Percentiles rank a stretch among this genome's conserved stretches.
Evolutionary conservation across 2,797 vertebrate species (phyloP).

Genomic region (Darevskia nairensis): DNA sequence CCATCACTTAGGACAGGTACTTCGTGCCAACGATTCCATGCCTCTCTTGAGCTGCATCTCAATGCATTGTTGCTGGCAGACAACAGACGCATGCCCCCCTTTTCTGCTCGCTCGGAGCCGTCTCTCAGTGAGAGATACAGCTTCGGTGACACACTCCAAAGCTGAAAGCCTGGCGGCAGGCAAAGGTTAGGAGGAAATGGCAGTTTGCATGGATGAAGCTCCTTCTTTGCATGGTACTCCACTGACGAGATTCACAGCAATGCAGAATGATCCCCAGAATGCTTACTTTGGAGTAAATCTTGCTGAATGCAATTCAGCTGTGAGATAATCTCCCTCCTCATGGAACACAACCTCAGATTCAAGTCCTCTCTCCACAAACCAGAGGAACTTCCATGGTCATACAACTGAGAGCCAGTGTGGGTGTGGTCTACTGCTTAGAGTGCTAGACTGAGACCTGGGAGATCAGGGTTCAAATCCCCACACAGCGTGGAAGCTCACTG

Average conservation of each 20-base stretch:
- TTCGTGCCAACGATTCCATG: slow-evolving; percentile 23
- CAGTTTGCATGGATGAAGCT: background rate
- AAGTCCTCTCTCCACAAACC: background rate
- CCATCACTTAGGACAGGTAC: slow-evolving; percentile 37
- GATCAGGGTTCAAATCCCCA: too few relatives aligned
- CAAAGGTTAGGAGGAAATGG: background rate
- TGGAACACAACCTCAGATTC: background rate
- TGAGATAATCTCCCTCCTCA: background rate
- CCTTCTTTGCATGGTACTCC: background rate
- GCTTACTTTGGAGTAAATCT: too few relatives aligned
- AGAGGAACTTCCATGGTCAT: too few relatives aligned
- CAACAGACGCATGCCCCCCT: slow-evolving; percentile 15
- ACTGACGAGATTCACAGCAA: background rate
- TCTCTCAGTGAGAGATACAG: background rate
- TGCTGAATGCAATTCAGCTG: background rate
- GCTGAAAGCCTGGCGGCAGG: background rate
- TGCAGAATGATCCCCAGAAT: background rate
- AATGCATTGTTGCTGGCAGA: slow-evolving; percentile 24
- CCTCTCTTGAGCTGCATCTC: slow-evolving; percentile 18
- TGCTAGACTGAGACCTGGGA: too few relatives aligned
- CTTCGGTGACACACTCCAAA: background rate
- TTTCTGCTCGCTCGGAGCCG: slow-evolving; percentile 14
- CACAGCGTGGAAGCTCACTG: too few relatives aligned
- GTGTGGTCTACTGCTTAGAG: too few relatives aligned
- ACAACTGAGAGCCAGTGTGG: too few relatives aligned